Conservation (phyloP, 2,797 vertebrate species). For the Sphenodon punctatus region DNA sequence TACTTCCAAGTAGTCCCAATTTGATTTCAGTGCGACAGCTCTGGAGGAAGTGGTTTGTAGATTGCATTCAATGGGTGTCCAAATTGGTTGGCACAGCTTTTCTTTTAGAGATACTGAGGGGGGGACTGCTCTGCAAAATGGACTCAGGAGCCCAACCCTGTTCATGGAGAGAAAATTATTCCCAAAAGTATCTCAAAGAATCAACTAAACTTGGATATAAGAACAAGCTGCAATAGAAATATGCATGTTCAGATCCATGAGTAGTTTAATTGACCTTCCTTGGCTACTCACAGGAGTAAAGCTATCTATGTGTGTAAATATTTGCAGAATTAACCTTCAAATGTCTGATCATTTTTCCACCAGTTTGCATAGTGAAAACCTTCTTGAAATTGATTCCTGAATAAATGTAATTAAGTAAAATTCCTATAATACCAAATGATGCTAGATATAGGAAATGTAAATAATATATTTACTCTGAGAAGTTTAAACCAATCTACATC, state of each 20-base stretch:
- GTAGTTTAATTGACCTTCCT: not conserved
- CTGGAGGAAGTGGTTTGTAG: too few species aligned
- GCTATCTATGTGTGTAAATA: not conserved
- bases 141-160: not conserved
- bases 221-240: not conserved
- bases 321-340: not conserved
- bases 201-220: conserved; percentile 4
- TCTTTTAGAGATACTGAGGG: not conserved
- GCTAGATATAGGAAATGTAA: not conserved
- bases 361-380: not conserved
- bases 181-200: conserved; percentile 45
- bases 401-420: not conserved
- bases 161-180: conserved; percentile 8
- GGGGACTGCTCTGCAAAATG: not conserved
- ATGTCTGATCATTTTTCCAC: not conserved
- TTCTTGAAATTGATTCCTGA: not conserved
- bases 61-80: not conserved
- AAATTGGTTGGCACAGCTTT: not conserved
- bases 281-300: not conserved
- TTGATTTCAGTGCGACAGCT: too few species aligned
- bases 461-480: not conserved
- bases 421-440: not conserved
- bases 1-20: too few species aligned
- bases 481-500: not conserved
- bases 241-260: not conserved